Evolutionary conservation across 30 jellyfish, hydroid and myxozoan species (phyloP).

Genomic region (Nemopilema nomurai): DNA sequence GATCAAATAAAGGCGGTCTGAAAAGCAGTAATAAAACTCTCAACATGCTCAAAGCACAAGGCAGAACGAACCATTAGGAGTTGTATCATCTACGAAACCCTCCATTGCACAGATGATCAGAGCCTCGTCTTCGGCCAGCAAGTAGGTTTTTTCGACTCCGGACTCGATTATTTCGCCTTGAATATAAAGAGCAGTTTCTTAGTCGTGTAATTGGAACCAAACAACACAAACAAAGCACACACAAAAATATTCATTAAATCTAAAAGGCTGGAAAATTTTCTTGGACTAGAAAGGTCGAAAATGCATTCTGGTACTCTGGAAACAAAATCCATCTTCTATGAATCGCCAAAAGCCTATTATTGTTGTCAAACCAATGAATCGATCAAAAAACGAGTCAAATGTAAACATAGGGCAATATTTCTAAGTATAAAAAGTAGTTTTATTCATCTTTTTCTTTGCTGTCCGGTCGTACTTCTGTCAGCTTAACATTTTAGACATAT

Average conservation of each 20-base stretch:
- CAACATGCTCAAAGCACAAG: too few relatives aligned
- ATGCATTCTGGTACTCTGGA: too few relatives aligned
- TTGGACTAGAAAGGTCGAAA: too few relatives aligned
- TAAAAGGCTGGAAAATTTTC: not conserved
- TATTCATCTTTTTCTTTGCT: too few relatives aligned
- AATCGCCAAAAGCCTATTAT: too few relatives aligned
- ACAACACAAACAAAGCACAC: not conserved
- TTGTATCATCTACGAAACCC: conserved; percentile 52
- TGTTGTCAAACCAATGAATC: too few relatives aligned
- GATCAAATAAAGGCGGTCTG: not conserved
- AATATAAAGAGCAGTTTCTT: not conserved
- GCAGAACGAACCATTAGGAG: conserved; percentile 6
- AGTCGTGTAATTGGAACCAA: not conserved
- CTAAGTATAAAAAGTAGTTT: too few relatives aligned
- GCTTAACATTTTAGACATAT: too few relatives aligned
- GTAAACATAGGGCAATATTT: too few relatives aligned
- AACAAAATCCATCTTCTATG: too few relatives aligned
- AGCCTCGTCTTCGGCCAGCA: conserved; percentile 88
- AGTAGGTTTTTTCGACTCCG: conserved; percentile 82
- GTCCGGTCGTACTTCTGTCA: too few relatives aligned
- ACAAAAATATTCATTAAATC: not conserved
- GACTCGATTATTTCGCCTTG: conserved; percentile 77
- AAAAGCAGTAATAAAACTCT: not conserved
- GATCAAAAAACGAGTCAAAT: too few relatives aligned
- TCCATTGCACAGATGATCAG: conserved; percentile 75